Base-by-base conservation (phyloP, 1,140 invertebrate genomes). In the Stegodyphus mimosarum region DNA sequence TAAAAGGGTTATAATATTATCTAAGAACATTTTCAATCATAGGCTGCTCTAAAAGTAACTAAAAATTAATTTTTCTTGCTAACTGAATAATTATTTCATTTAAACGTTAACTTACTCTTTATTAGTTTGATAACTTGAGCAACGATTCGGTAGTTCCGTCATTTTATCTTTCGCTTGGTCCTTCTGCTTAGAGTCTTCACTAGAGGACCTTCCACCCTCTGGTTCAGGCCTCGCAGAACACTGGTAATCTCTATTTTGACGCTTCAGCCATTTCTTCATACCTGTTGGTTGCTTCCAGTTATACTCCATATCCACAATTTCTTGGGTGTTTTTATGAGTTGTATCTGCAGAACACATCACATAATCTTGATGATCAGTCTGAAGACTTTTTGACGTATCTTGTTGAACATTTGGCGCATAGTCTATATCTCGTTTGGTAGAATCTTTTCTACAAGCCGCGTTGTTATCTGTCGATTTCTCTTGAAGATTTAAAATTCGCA, bases 241-340 rank as follows among this genome's bases (percentile, higher is more conserved):
- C 33, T 67, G 55, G 51, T 63, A 48, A 33, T 84, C 72, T 76
- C 74, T 75, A 50, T 52, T 84, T 60, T 84, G 81, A 48, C 83
- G 66, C 50, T 72, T 86, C 13, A 86, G 64, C 85, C 85, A 86
- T 51, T 86, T 86, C 33, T 77, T 74, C 85, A 86, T 86, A 2
- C 85, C 85, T 60, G 85, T 86, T 53, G 75, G 90, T 88, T 95
- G 94, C 86, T 95, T 93, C 51, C 94, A 90, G 76, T 95, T 94
- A 86, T 17, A 64, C 13, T 49, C 67, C 11, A 69, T 33, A 13
- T 80, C 77, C 50, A 50, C 53, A 9, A 17, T 17, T 7, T 80
- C 77, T 70, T 71, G 77, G 6, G 33, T 50, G 50, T 55, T 74
- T 60, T 63, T 66, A 6, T 49, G 49, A 17, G 75, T 74, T 15